Percentiles rank a stretch among this genome's conserved stretches.
These are phyloP conservation scores for Narcine bancroftii DNA, from an alignment of 2,113 vertebrate genomes.

Conservation along the genomic window DNA sequence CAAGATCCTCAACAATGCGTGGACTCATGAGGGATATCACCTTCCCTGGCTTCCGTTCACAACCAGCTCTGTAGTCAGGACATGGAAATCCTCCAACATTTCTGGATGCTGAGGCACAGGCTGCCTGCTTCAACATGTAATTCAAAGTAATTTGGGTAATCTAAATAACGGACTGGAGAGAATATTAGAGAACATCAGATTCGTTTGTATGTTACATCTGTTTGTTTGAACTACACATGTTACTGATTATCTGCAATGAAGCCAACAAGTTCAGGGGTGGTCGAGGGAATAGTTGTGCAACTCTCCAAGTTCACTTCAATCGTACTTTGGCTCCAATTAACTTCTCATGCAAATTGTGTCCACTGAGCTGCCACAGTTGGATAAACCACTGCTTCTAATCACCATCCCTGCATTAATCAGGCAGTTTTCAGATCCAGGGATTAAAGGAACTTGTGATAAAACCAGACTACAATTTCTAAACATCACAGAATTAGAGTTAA, in stretches of 20 bases:
- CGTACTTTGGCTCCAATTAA: neutral
- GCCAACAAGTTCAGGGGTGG: neutral
- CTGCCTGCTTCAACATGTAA: neutral
- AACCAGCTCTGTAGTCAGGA: no score
- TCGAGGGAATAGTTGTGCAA: neutral
- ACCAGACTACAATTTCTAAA: no score
- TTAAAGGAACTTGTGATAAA: neutral
- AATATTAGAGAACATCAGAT: neutral
- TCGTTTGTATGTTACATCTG: neutral
- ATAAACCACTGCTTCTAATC: no score
- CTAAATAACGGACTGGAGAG: neutral
- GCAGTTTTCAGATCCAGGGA: no score
- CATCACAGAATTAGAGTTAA: no score
- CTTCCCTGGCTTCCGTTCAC: no score
- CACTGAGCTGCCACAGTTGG: no score
- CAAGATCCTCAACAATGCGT: no score
- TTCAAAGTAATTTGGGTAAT: neutral
- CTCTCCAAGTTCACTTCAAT: neutral
- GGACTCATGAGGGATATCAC: no score
- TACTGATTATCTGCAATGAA: slow-evolving; percentile 12
- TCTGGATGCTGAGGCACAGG: neutral
- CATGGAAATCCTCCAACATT: no score
- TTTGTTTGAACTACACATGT: neutral
- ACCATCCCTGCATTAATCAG: neutral
- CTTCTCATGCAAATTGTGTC: neutral